Evolutionary conservation across 35 echinoderm and acorn worm genomes (phyloP), one percentile per base, ranked within the genome.

Genomic region (Stichopus chloronotus): DNA sequence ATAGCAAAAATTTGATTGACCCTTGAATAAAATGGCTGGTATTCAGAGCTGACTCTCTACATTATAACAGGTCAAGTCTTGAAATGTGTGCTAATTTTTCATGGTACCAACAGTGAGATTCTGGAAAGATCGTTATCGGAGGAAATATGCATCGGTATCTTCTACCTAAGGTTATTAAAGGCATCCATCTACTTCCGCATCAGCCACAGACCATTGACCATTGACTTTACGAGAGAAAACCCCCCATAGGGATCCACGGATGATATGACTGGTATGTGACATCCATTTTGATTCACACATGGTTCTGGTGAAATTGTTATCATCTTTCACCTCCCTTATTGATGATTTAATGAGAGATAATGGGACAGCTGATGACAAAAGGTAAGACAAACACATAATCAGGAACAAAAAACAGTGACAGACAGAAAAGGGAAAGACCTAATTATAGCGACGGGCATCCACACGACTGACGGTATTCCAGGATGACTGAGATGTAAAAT

Each of bases 261-360:
- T 65, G 61, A 65, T 65, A 65, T 65, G 61, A 65, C 61, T 65
- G 61, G 61, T 65, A 65, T 65, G 61, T 19, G 19, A 65, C 61
- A 65, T 65, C 61, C 61, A 65, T 65, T 65, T 65, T 65, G 61
- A 65, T 65, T 65, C 61, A 9, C 61, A 65, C 61, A 65, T 65
- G 61, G 30, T 65, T 65, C 61, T 4, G 61, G 61, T 65, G 61
- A 65, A 65, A 65, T 65, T 65, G 61, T 65, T 65, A 17, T 65
- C 61, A 65, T 65, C 61, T 65, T 65, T 65, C 61, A 65, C 61
- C 61, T 65, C 61, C 61, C 61, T 65, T 19, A 14, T 65, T 19
- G 11, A 65, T 65, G 61, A 65, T 65, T 65, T 65, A 65, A 65
- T 65, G 61, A 65, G 61, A 65, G 61, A 65, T 65, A 65, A 65